Conservation (phyloP, 1,140 invertebrate species). For the Heliconius himera region DNA sequence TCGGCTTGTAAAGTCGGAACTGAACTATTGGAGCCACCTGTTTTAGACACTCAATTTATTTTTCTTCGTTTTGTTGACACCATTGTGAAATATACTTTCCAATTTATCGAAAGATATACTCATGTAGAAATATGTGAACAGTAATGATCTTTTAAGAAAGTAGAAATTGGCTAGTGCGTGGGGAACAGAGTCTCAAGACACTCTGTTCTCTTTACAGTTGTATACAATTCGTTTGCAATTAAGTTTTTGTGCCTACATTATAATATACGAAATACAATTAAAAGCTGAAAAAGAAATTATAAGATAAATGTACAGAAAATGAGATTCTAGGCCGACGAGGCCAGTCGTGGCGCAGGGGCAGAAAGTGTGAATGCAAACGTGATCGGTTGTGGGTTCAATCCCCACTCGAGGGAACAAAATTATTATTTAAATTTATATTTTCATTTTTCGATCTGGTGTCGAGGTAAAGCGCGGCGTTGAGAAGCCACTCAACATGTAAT, state of each 20-base stretch:
- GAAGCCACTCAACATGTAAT: not conserved
- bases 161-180: too few relatives aligned
- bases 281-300: too few relatives aligned
- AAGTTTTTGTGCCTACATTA: too few relatives aligned
- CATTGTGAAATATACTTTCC: not conserved
- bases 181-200: too few relatives aligned
- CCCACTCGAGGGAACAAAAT: not conserved
- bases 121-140: too few relatives aligned
- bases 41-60: not conserved
- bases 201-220: too few relatives aligned
- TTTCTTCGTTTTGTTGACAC: not conserved
- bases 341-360: not conserved
- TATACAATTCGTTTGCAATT: too few relatives aligned
- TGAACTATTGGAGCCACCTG: slow-evolving; percentile 3
- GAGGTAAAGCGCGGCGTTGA: not conserved
- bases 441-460: not conserved
- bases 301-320: too few relatives aligned
- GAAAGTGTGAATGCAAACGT: too few relatives aligned
- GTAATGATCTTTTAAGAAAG: too few relatives aligned
- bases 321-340: too few relatives aligned
- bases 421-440: not conserved
- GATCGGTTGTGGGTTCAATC: not conserved
- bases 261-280: too few relatives aligned
- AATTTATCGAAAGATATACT: not conserved
- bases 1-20: not conserved